phyloP scores from a whole-genome alignment of 2,113 vertebrate species.

The Tragelaphus imberbis region DNA sequence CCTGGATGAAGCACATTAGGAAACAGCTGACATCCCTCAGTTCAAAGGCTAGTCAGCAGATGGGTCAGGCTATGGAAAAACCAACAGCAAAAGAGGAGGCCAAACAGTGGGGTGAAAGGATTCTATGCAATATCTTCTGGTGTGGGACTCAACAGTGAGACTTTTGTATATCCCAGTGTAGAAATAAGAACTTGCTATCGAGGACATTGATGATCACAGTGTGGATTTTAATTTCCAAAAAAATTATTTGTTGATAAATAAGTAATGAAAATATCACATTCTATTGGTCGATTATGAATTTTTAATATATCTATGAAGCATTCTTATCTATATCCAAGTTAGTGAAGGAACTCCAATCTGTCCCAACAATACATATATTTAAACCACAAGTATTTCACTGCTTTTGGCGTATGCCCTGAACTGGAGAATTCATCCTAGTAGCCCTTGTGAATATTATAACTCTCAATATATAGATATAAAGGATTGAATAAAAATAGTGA shows the following conservation, averaged over 20 bases:
- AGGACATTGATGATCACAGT: not conserved
- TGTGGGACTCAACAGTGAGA: not conserved
- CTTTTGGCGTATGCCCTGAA: not conserved
- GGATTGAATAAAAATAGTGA: not conserved
- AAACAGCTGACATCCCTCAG: not conserved
- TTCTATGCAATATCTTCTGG: not conserved
- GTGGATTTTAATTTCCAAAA: not conserved
- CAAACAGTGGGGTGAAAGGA: not conserved
- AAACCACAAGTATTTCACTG: not conserved
- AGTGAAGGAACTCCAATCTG: not conserved
- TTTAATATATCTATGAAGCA: not conserved
- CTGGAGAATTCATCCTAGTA: not conserved
- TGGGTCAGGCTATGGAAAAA: not conserved
- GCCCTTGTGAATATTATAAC: not conserved
- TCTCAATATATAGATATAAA: not conserved
- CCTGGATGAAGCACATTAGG: not conserved
- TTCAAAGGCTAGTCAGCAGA: not conserved
- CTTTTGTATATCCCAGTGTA: not conserved
- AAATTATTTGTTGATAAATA: not conserved
- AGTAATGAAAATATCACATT: not conserved
- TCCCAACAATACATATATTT: not conserved
- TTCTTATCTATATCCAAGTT: not conserved
- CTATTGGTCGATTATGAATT: not conserved
- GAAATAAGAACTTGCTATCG: not conserved
- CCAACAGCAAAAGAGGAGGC: not conserved